phyloP scores from a whole-genome alignment of 2,797 vertebrate species.

The Setipinna tenuifilis region DNA sequence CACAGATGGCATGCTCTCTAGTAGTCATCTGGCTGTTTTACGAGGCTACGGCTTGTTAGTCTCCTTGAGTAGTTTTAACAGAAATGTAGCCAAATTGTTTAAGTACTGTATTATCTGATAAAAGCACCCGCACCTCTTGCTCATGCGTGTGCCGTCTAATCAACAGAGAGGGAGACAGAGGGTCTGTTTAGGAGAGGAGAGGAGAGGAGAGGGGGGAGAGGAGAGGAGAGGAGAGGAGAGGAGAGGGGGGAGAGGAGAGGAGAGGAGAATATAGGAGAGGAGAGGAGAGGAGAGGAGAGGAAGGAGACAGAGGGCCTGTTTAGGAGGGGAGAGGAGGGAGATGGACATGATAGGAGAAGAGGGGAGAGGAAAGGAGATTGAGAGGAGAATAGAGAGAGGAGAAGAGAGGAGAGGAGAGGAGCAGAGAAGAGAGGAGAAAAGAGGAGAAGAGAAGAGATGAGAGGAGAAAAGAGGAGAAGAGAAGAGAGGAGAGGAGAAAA shows the following conservation, averaged over 20 bases:
- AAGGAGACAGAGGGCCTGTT: no score
- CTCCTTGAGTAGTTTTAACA: conserved; percentile 59
- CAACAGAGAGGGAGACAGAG: conserved; percentile 53
- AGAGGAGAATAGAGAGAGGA: no score
- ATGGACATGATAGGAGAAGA: no score
- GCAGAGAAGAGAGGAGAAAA: neutral
- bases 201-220: neutral
- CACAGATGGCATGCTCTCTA: conserved; percentile 54
- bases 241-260: conserved; percentile 29
- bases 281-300: no score
- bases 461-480: no score
- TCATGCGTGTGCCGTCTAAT: conserved; percentile 61
- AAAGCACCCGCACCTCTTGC: conserved; percentile 48
- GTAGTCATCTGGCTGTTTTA: conserved; percentile 54
- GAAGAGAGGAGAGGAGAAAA: no score
- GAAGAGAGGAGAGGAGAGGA: no score
- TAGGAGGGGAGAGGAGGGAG: no score
- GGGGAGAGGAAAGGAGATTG: neutral
- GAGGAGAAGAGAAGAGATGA: conserved; percentile 62
- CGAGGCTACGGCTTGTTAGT: conserved; percentile 50
- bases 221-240: conserved; percentile 60
- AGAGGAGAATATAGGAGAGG: no score
- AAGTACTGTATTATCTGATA: conserved; percentile 31
- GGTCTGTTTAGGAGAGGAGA: neutral
- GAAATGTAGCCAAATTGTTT: conserved; percentile 62